Percentiles rank a stretch among this genome's conserved stretches.
These are phyloP conservation scores for Calyptomena viridis DNA, from an alignment of 2,113 vertebrate species.

Conservation along the genomic window DNA sequence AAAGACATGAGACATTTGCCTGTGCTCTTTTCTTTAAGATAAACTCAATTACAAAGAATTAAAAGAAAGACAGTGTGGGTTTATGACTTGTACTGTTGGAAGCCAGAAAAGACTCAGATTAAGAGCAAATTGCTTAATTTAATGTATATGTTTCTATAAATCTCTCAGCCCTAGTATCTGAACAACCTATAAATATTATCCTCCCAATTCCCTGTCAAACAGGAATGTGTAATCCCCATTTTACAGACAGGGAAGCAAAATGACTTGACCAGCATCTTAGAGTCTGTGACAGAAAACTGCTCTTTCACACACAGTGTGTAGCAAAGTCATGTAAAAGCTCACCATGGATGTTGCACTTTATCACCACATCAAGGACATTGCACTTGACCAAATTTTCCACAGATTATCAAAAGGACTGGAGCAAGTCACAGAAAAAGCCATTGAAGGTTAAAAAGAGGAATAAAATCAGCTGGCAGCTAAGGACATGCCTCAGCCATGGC, in stretches of 20 bases:
- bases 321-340: background rate
- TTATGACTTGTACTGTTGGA: background rate
- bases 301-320: background rate
- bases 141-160: background rate
- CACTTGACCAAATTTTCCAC: background rate
- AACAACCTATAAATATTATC: background rate
- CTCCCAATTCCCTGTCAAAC: background rate
- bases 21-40: background rate
- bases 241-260: background rate
- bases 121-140: background rate
- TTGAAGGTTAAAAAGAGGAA: background rate
- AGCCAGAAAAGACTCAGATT: background rate
- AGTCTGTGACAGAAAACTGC: background rate
- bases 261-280: background rate
- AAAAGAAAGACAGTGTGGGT: background rate
- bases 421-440: background rate
- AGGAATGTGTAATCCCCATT: background rate
- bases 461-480: background rate
- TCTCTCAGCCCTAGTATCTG: background rate
- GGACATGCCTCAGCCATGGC: background rate
- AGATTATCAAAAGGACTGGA: background rate
- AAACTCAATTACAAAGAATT: background rate
- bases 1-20: background rate
- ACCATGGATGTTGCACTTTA: fast-evolving
- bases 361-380: background rate